A percentile compares a stretch with the other conserved stretches of the same genome.
Evolutionary conservation across 2,797 vertebrate species (phyloP).

Genomic region (Lutjanus campechanus): DNA sequence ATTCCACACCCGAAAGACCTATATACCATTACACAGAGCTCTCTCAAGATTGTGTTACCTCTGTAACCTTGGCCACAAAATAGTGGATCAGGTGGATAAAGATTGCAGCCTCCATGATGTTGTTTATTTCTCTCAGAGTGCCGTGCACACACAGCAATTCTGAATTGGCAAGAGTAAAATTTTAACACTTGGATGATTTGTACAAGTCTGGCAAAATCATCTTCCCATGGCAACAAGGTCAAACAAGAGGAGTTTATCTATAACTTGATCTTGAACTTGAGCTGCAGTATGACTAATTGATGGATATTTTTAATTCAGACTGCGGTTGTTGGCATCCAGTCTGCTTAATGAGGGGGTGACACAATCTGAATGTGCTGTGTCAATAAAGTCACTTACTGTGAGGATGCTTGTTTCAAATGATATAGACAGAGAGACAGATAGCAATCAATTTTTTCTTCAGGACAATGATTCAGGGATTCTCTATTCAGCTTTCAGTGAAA

Average conservation of each 20-base stretch:
- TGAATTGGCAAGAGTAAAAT: conserved; percentile 63
- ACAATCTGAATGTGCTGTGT: conserved; percentile 11
- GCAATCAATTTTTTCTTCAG: conserved; percentile 18
- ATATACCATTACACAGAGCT: conserved; percentile 34
- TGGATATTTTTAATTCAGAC: conserved; percentile 47
- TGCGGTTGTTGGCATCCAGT: conserved; percentile 21
- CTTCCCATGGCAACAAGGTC: conserved; percentile 62
- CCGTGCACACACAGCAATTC: conserved; percentile 64
- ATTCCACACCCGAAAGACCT: conserved; percentile 18
- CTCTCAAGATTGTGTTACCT: conserved; percentile 54
- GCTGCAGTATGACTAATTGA: conserved; percentile 49
- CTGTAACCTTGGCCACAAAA: conserved; percentile 70
- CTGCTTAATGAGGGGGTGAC: neutral
- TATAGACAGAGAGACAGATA: conserved; percentile 35
- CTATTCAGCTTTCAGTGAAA: conserved; percentile 38
- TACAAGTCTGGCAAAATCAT: conserved; percentile 54
- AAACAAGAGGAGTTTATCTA: conserved; percentile 52
- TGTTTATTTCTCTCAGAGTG: conserved; percentile 66
- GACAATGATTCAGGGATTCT: conserved; percentile 25
- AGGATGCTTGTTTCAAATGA: conserved; percentile 18
- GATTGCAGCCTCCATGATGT: conserved; percentile 57
- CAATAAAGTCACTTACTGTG: conserved; percentile 20
- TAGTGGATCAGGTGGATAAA: conserved; percentile 65
- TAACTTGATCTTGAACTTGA: conserved; percentile 21
- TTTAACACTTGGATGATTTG: conserved; percentile 59